phyloP scores from a whole-genome alignment of 2,888 invertebrate species.

The Brachypalpus laphriformis region DNA sequence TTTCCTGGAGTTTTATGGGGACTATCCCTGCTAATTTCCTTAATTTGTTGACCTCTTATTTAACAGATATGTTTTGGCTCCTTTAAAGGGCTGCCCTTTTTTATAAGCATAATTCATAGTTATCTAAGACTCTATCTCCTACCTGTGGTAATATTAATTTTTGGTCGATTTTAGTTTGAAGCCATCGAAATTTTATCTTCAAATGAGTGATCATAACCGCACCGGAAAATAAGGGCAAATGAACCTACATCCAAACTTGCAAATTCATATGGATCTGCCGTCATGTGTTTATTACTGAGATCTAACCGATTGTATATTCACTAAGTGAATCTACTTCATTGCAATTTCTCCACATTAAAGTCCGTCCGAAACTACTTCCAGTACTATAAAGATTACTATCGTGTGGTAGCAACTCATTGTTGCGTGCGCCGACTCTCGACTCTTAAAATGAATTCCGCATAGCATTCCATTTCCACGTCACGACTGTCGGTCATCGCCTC shows the following conservation, averaged over 20 bases:
- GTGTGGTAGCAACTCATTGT: neutral
- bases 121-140: no score
- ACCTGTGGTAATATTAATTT: no score
- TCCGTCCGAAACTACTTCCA: neutral
- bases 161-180: no score
- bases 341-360: neutral
- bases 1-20: no score
- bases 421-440: neutral
- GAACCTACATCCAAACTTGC: neutral
- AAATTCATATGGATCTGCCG: neutral
- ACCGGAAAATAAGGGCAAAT: neutral
- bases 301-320: neutral
- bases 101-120: no score
- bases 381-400: constrained; percentile 1
- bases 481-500: constrained; percentile 43
- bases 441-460: constrained; percentile 29
- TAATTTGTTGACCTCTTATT: no score
- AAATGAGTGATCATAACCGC: no score
- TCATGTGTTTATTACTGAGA: neutral
- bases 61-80: no score
- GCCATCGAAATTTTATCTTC: no score
- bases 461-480: constrained; percentile 31
- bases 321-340: neutral
- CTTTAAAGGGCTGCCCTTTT: no score
- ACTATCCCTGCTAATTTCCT: no score